These are phyloP conservation scores for Trachelus troglodyta DNA, from an alignment of 2,888 invertebrate genomes.

Conservation along the genomic window DNA sequence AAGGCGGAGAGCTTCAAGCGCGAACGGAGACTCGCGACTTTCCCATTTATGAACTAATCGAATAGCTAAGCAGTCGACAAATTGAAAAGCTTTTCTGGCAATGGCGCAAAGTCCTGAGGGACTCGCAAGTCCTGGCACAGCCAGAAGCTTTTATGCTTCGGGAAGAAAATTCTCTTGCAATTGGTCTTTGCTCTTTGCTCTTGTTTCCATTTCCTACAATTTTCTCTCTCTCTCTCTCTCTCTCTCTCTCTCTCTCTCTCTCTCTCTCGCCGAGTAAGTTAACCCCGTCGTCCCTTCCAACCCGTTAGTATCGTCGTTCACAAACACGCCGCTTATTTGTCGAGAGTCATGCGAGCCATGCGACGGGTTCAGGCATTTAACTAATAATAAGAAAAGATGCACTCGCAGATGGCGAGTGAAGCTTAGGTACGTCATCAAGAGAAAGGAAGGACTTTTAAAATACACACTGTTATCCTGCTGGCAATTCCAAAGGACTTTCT, in stretches of 20 bases:
- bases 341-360: constrained; percentile 36
- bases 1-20: neutral
- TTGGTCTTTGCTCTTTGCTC: neutral
- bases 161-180: too few relatives aligned
- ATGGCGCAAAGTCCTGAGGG: neutral
- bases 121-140: too few relatives aligned
- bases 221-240: neutral
- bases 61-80: constrained; percentile 37
- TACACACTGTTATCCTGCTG: neutral
- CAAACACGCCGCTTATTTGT: constrained; percentile 28
- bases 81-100: constrained; percentile 38
- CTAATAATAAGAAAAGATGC: too few relatives aligned
- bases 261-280: constrained; percentile 19
- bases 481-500: neutral
- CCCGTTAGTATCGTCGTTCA: neutral
- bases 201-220: neutral
- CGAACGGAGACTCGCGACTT: neutral
- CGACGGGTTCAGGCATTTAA: constrained; percentile 26
- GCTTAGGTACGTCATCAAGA: too few relatives aligned
- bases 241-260: neutral
- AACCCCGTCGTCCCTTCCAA: neutral
- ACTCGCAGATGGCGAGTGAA: too few relatives aligned
- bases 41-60: constrained; percentile 40
- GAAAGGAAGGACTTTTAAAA: too few relatives aligned
- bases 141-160: too few relatives aligned